Percentiles rank a stretch among this genome's conserved stretches.
These are phyloP conservation scores for Xyrauchen texanus DNA, from an alignment of 2,113 vertebrate species.

Conservation along the genomic window DNA sequence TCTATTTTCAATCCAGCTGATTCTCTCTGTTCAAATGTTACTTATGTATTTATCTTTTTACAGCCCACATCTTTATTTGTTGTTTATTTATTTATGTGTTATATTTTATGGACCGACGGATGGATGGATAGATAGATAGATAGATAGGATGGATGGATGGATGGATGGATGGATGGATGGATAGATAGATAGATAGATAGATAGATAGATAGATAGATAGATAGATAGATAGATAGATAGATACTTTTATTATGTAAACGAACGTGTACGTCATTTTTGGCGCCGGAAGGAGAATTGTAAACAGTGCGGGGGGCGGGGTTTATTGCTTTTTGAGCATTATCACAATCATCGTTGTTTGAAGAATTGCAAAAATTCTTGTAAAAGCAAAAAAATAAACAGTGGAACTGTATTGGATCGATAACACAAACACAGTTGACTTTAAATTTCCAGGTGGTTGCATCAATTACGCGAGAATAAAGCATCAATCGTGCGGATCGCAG, in stretches of 20 bases:
- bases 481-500: not conserved
- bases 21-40: too few species aligned
- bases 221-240: not conserved
- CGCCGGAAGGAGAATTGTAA: constrained; percentile 57
- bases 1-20: too few species aligned
- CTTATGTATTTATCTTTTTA: too few species aligned
- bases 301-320: constrained; percentile 66
- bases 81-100: too few species aligned
- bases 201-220: not conserved
- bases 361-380: constrained; percentile 1
- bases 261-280: constrained; percentile 34
- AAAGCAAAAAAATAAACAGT: constrained; percentile 7
- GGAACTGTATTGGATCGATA: not conserved
- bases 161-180: not conserved
- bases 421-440: not conserved
- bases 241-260: constrained; percentile 22
- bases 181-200: not conserved
- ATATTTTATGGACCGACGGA: too few species aligned
- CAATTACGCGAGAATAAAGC: not conserved
- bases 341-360: constrained; percentile 51
- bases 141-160: not conserved
- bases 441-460: not conserved
- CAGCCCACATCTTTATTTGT: too few species aligned
- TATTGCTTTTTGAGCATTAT: constrained; percentile 55
- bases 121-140: not conserved